A percentile compares a stretch with the other conserved stretches of the same genome.
phyloP scores from a whole-genome alignment of 2,113 vertebrate species.

The Oncorhynchus gorbuscha region DNA sequence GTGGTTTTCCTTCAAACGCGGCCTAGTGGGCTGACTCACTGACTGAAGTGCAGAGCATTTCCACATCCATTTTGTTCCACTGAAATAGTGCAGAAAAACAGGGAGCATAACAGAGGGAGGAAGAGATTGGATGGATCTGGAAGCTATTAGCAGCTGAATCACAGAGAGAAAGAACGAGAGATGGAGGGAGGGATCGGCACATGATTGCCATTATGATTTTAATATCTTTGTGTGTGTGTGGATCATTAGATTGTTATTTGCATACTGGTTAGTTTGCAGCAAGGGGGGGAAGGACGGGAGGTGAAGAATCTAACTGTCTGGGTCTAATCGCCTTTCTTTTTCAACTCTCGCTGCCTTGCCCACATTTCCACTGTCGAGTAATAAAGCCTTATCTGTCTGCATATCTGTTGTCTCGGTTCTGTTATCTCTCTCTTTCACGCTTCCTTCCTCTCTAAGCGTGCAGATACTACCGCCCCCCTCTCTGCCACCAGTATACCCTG shows the following conservation, averaged over 20 bases:
- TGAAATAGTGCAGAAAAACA: conserved; percentile 41
- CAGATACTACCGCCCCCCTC: not conserved
- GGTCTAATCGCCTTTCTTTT: conserved; percentile 16
- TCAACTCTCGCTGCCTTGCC: conserved; percentile 22
- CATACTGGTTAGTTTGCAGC: conserved; percentile 54
- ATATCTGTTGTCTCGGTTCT: conserved; percentile 33
- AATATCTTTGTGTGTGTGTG: conserved; percentile 55
- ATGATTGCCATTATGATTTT: conserved; percentile 63
- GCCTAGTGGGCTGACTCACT: conserved; percentile 60
- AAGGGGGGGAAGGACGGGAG: conserved; percentile 42
- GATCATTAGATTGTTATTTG: conserved; percentile 49
- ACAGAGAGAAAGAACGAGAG: conserved; percentile 41
- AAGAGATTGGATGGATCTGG: conserved; percentile 61
- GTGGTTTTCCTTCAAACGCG: conserved; percentile 18
- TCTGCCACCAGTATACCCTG: not conserved
- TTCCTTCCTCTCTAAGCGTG: conserved; percentile 44
- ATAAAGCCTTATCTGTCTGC: conserved; percentile 35
- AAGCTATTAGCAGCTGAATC: conserved; percentile 70
- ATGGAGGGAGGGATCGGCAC: conserved; percentile 38
- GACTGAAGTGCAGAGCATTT: conserved; percentile 62
- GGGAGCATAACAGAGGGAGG: conserved; percentile 38
- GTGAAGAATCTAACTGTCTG: conserved; percentile 36
- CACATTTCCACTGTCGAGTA: conserved; percentile 29
- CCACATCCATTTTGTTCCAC: conserved; percentile 69
- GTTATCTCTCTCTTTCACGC: conserved; percentile 32